These are phyloP conservation scores for Thumatha senex DNA, from an alignment of 2,888 invertebrate genomes.

Conservation along the genomic window DNA sequence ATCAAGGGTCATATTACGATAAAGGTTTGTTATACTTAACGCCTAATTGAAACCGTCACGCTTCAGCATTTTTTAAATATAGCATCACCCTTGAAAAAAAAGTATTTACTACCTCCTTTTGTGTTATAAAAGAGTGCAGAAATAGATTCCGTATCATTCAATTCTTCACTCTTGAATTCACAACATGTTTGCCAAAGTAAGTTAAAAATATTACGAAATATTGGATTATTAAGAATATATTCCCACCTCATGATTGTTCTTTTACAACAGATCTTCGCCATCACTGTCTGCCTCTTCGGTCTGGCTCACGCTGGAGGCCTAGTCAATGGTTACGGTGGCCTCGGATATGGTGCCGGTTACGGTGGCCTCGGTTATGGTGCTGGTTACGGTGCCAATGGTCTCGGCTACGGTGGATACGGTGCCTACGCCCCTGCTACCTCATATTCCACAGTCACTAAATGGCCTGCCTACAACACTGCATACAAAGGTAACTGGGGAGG, in stretches of 20 bases:
- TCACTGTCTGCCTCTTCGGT: constrained; percentile 53
- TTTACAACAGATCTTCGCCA: constrained; percentile 43
- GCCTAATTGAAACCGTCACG: background rate
- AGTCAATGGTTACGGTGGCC: constrained; percentile 18
- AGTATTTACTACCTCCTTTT: constrained; percentile 6
- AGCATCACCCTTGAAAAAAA: background rate
- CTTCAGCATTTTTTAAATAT: background rate
- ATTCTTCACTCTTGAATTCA: constrained; percentile 50
- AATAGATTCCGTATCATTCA: constrained; percentile 54
- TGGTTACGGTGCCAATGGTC: constrained; percentile 13
- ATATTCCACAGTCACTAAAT: constrained; percentile 34
- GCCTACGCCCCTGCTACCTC: constrained; percentile 34
- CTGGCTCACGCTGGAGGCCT: constrained; percentile 36
- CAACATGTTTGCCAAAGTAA: constrained; percentile 66
- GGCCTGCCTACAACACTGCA: constrained; percentile 18
- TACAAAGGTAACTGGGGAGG: constrained; percentile 1
- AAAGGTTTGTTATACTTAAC: no score
- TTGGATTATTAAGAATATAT: background rate
- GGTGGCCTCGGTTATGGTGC: constrained; percentile 16
- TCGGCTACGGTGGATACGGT: constrained; percentile 9
- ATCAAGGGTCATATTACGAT: no score
- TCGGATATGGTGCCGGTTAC: constrained; percentile 15
- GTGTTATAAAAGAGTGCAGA: constrained; percentile 61
- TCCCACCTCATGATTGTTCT: background rate
- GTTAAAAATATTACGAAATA: constrained; percentile 3